phyloP scores from a whole-genome alignment of 2,797 vertebrate genomes.

The Amblyraja radiata region DNA sequence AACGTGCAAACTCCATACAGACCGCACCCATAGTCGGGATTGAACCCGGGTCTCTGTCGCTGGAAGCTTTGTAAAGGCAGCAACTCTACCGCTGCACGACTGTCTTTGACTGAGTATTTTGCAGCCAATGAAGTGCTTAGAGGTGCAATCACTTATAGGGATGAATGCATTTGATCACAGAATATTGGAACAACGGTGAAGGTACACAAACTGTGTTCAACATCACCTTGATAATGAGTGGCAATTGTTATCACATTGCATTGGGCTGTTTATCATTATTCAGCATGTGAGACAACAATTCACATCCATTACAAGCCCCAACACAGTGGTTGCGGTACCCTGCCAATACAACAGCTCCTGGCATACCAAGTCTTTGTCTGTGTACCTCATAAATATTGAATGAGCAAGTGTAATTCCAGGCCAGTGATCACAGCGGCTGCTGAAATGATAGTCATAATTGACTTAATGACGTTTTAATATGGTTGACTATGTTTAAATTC shows the following conservation, averaged over 20 bases:
- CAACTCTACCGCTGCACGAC: too few species aligned
- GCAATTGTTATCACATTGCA: background rate
- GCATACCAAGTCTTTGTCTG: background rate
- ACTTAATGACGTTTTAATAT: background rate
- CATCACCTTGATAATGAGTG: background rate
- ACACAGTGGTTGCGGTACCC: background rate
- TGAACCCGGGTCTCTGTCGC: too few species aligned
- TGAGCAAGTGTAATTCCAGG: background rate
- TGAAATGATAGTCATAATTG: background rate
- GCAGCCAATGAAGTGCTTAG: background rate
- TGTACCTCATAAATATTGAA: background rate
- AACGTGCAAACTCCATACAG: too few species aligned
- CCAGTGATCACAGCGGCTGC: background rate
- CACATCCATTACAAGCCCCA: background rate
- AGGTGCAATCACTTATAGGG: too few species aligned
- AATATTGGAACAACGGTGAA: background rate
- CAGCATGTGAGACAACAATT: background rate
- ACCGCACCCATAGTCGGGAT: too few species aligned
- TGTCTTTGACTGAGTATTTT: background rate
- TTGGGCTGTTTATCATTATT: background rate
- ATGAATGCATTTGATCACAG: background rate
- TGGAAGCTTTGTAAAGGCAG: too few species aligned
- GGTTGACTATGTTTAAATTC: background rate
- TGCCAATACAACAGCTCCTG: background rate
- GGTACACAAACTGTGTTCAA: background rate